Percentiles rank a stretch among this genome's conserved stretches.
Conservation (phyloP, 2,888 invertebrate species). For the Drosophila monieri region DNA sequence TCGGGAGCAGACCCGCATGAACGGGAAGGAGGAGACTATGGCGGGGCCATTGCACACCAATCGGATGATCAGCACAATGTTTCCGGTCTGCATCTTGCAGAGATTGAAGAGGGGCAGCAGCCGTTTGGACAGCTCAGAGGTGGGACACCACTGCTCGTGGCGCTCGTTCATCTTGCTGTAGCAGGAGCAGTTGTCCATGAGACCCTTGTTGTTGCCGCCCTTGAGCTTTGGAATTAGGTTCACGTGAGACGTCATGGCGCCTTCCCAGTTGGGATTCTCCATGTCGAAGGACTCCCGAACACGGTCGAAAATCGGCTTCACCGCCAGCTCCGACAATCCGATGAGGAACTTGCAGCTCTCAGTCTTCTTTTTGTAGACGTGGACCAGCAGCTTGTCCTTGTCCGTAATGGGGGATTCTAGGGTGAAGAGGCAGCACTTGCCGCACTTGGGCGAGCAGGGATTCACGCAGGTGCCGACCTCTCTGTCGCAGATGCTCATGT, state of each 20-base stretch:
- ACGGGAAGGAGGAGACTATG: conserved; percentile 80
- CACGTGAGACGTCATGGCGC: conserved; percentile 47
- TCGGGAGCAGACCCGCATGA: conserved; percentile 66
- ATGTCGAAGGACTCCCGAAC: conserved; percentile 76
- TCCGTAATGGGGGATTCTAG: conserved; percentile 78
- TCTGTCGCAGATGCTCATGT: conserved; percentile 80
- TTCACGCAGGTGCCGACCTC: conserved; percentile 80
- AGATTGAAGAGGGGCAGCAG: conserved; percentile 81
- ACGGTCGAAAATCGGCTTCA: conserved; percentile 80
- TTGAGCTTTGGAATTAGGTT: conserved; percentile 65
- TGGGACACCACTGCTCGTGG: conserved; percentile 78
- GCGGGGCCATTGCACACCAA: conserved; percentile 82
- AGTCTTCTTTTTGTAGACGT: conserved; percentile 81
- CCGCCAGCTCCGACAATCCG: conserved; percentile 78
- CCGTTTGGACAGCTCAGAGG: conserved; percentile 80
- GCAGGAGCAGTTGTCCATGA: conserved; percentile 69
- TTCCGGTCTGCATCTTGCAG: conserved; percentile 80
- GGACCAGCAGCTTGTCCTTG: conserved; percentile 78
- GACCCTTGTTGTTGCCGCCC: conserved; percentile 49
- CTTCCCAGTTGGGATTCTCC: conserved; percentile 78
- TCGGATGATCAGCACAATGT: conserved; percentile 81
- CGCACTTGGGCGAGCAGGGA: conserved; percentile 69
- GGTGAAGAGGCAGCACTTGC: conserved; percentile 82
- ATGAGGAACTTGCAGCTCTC: conserved; percentile 82
- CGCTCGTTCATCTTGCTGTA: conserved; percentile 63